Evolutionary conservation across 1,140 invertebrate species (phyloP).

Genomic region (Pseudomyrmex pallidus): DNA sequence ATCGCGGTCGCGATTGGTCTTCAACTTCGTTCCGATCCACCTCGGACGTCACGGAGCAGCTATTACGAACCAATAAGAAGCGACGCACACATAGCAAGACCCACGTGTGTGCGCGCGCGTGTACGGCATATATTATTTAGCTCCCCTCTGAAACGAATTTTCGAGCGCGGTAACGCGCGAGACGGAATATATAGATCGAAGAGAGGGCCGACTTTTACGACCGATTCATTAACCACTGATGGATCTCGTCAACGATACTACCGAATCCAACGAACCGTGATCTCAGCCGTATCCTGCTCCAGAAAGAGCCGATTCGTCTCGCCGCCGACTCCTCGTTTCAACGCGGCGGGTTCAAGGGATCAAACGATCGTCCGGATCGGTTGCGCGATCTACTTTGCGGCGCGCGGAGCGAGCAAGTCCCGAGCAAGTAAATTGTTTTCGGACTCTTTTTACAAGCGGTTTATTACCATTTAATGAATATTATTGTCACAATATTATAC

Average conservation of each 20-base stretch:
- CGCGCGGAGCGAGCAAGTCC: not conserved
- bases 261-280: slow-evolving; percentile 56
- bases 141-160: slow-evolving; percentile 34
- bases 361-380: slow-evolving; percentile 39
- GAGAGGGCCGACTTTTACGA: slow-evolving; percentile 55
- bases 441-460: slow-evolving; percentile 50
- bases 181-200: slow-evolving; percentile 48
- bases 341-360: slow-evolving; percentile 38
- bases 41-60: slow-evolving; percentile 31
- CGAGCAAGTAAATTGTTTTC: slow-evolving; percentile 42
- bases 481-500: not conserved
- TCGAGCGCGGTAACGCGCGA: slow-evolving; percentile 41
- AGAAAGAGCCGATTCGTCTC: slow-evolving; percentile 55
- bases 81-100: not conserved
- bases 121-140: slow-evolving; percentile 39
- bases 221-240: slow-evolving; percentile 62
- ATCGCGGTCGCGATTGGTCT: slow-evolving; percentile 8
- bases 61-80: slow-evolving; percentile 48
- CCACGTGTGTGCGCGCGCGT: slow-evolving; percentile 11
- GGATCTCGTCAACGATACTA: slow-evolving; percentile 53
- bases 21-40: slow-evolving; percentile 24
- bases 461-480: slow-evolving; percentile 47
- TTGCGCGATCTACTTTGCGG: not conserved
- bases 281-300: slow-evolving; percentile 36
- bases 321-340: slow-evolving; percentile 50